These are phyloP conservation scores for Phyllostomus discolor DNA, from an alignment of 2,113 vertebrate species.

Conservation along the genomic window DNA sequence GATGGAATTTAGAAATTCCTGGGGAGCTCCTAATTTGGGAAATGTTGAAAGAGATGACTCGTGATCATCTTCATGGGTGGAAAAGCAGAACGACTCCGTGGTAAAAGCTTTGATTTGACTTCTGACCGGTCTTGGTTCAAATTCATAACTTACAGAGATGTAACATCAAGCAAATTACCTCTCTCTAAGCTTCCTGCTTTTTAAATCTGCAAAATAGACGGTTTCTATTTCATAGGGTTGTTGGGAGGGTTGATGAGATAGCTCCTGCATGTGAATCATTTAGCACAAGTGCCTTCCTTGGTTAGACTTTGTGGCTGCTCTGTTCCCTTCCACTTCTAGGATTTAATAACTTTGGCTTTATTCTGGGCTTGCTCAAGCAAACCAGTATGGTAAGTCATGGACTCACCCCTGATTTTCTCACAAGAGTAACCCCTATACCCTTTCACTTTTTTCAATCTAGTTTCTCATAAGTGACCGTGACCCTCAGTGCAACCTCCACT, in stretches of 20 bases:
- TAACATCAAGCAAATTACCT: background rate
- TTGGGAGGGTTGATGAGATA: background rate
- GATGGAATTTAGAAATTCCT: background rate
- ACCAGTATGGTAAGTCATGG: background rate
- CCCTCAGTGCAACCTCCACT: constrained; percentile 89
- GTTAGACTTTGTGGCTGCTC: background rate
- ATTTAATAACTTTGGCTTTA: background rate
- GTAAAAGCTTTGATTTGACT: background rate
- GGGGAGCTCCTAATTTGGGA: background rate
- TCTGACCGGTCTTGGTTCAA: background rate
- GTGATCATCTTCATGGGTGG: background rate
- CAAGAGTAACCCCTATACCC: constrained; percentile 29
- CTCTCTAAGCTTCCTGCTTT: background rate
- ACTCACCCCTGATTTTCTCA: background rate
- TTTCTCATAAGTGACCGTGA: constrained; percentile 96
- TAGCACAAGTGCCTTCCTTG: background rate
- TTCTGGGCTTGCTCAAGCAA: constrained; percentile 10
- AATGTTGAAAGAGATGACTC: background rate
- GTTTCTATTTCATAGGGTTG: background rate
- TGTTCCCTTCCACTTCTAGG: background rate
- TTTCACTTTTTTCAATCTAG: constrained; percentile 74
- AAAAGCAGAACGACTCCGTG: background rate
- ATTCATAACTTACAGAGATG: background rate
- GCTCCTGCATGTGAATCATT: background rate
- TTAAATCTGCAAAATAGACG: background rate